phyloP scores from a whole-genome alignment of 2,113 vertebrate species.

The Rousettus leschenaultii region DNA sequence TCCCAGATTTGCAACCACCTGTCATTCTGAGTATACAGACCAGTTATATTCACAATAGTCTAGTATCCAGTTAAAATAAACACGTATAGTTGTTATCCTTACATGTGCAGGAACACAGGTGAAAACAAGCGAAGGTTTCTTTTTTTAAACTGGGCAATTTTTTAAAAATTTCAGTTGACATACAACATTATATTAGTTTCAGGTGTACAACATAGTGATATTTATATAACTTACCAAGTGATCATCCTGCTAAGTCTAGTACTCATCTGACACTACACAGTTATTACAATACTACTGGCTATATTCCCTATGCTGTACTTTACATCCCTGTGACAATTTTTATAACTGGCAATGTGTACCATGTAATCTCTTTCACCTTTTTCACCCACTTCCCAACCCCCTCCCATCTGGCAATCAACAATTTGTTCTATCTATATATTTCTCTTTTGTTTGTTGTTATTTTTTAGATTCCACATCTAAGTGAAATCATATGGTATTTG shows the following conservation, averaged over 20 bases:
- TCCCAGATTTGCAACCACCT: background rate
- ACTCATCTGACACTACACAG: background rate
- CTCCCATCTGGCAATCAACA: too few relatives aligned
- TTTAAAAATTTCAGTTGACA: background rate
- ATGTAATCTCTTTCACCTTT: too few relatives aligned
- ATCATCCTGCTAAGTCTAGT: background rate
- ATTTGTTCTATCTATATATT: background rate
- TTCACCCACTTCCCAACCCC: too few relatives aligned
- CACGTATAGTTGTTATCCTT: background rate
- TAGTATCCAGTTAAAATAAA: background rate
- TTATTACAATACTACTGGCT: background rate
- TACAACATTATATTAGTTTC: background rate
- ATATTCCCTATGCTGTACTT: background rate
- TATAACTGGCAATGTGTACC: background rate
- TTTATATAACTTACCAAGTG: background rate
- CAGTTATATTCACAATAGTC: background rate
- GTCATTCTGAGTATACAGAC: background rate
- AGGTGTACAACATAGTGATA: background rate
- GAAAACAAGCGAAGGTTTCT: background rate
- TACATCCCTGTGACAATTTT: background rate
- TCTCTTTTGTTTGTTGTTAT: background rate
- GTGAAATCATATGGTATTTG: background rate
- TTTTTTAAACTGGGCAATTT: background rate
- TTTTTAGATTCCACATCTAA: background rate
- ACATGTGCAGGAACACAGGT: background rate